A percentile compares a stretch with the other conserved stretches of the same genome.
phyloP scores from a whole-genome alignment of 2,113 vertebrate species.

The Panthera tigris region DNA sequence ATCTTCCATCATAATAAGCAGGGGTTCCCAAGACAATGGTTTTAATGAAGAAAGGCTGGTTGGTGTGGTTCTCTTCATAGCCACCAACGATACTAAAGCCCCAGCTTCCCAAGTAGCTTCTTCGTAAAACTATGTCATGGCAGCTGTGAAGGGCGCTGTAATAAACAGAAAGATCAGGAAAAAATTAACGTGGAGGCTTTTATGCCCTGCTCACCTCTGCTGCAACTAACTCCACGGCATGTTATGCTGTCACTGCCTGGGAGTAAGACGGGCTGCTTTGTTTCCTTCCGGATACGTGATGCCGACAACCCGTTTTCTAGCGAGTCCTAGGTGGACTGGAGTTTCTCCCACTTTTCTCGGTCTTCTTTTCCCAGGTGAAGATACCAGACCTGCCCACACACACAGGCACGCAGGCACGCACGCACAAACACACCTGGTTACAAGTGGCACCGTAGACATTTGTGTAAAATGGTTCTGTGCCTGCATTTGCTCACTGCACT shows the following conservation, averaged over 20 bases:
- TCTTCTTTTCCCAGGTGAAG: not conserved
- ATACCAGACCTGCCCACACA: not conserved
- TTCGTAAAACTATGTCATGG: conserved; percentile 95
- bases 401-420: too few relatives aligned
- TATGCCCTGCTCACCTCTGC: not conserved
- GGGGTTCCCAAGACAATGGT: conserved; percentile 98
- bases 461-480: not conserved
- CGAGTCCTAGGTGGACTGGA: not conserved
- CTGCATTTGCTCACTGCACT: not conserved
- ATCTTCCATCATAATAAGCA: conserved; percentile 96
- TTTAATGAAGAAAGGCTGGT: conserved; percentile 99
- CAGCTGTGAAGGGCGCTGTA: conserved; percentile 94
- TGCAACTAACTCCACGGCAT: not conserved
- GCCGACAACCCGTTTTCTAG: not conserved
- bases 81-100: conserved; percentile 99
- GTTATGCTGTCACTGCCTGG: not conserved
- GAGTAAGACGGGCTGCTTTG: not conserved
- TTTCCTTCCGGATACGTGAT: not conserved
- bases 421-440: not conserved
- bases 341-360: not conserved
- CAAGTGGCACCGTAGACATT: not conserved
- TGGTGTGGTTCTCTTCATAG: conserved; percentile 97
- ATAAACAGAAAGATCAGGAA: conserved; percentile 41
- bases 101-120: conserved; percentile 96
- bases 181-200: not conserved